Base-by-base conservation (phyloP, 2,888 invertebrate genomes). In the Cremastobaeus sp. region DNA sequence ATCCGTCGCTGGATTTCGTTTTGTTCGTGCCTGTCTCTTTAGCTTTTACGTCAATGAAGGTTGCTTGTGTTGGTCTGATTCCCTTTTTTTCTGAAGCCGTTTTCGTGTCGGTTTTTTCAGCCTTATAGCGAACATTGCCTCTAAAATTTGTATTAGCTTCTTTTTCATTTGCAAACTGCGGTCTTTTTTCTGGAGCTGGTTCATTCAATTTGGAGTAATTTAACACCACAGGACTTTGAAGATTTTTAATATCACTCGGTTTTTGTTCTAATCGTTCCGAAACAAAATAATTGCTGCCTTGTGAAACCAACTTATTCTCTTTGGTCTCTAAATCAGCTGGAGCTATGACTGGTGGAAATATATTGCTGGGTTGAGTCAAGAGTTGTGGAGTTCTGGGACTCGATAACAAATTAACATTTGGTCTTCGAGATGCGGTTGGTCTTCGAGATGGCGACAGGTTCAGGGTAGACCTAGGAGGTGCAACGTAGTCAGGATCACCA, bases 401-500 rank as follows among this genome's bases (percentile, higher is more conserved):
- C 6, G 52, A 8, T 3, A 28, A 8, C 5, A 64, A 34, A n/a
- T 15, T 12, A 8, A 45, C 12, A 11, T 8, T 20, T 15, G 59
- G 52, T 60, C 45, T 43, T 35, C 41, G 18, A 0, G 69, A 41
- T 14, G 35, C 15, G 37, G 15, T 37, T 37, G 14, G 52, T 60
- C 45, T 43, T 35, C 41, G 18, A 0, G 69, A 41, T 14, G 35
- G 28, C 12, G 50, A 45, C 14, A 65, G 21, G 11, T 52, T 35
- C 2, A 17, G 15, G 18, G 12, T 14, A 28, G 30, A 48, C 43
- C 59, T 17, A 2, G 69, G 12, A 21, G 71, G 76, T 30, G 82
- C 70, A n/a, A 81, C 72, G 25, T 85, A 81, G 6, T 83, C 85
- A 12, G 88, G 87, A 62, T 86, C 84, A 2, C 88, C 88, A 9